phyloP scores from a whole-genome alignment of 2,113 vertebrate species.

The Geothlypis trichas region DNA sequence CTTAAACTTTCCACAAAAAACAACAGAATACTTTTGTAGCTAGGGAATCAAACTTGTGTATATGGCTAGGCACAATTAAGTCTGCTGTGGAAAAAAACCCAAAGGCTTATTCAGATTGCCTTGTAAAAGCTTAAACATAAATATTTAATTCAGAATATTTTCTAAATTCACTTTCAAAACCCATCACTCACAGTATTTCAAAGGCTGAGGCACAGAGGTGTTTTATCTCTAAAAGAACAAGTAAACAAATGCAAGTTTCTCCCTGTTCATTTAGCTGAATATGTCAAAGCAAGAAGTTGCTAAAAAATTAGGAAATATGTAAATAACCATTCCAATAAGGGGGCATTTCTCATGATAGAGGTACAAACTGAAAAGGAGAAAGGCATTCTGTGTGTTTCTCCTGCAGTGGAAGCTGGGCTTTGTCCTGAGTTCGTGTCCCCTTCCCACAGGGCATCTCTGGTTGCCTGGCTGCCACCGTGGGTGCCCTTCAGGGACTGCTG shows the following conservation, averaged over 20 bases:
- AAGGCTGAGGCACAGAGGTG: constrained; percentile 57
- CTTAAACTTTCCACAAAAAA: not conserved
- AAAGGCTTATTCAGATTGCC: constrained; percentile 49
- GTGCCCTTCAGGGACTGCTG: not conserved
- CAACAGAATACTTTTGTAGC: not conserved
- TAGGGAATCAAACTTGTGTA: not conserved
- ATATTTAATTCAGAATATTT: constrained; percentile 67
- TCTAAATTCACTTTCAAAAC: constrained; percentile 62
- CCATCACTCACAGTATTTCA: constrained; percentile 58
- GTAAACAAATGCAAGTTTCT: constrained; percentile 60
- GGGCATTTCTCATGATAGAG: not conserved
- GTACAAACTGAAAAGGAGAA: not conserved
- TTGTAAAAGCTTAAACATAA: constrained; percentile 66
- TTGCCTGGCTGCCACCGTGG: rapidly evolving
- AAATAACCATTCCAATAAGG: not conserved
- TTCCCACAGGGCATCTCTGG: not conserved
- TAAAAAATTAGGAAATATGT: constrained; percentile 27
- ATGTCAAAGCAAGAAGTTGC: constrained; percentile 34
- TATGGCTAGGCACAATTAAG: constrained; percentile 41
- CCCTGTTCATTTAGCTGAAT: constrained; percentile 38
- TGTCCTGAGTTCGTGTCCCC: not conserved
- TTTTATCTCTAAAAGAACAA: constrained; percentile 61
- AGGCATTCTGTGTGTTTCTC: not conserved
- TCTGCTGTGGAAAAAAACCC: constrained; percentile 45
- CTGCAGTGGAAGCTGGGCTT: not conserved